Percentiles rank a stretch among this genome's conserved stretches.
phyloP scores from a whole-genome alignment of 2,113 vertebrate species.

The Neopipo cinnamomea region DNA sequence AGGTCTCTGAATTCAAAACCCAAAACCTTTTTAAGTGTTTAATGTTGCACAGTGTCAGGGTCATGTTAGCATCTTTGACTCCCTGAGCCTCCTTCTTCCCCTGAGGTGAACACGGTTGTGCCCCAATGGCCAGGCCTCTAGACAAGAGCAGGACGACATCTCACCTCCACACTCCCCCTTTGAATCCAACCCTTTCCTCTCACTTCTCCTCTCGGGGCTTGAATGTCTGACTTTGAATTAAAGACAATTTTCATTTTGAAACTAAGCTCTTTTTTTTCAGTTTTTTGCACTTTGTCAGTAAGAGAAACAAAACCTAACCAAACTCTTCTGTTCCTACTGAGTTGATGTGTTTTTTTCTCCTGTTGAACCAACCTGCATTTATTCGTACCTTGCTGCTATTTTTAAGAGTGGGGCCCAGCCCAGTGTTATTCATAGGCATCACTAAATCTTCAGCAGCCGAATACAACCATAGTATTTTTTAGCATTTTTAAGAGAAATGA shows the following conservation, averaged over 20 bases:
- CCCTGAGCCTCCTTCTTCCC: neutral
- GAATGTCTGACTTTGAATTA: conserved; percentile 1
- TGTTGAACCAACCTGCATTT: neutral
- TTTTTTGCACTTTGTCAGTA: neutral
- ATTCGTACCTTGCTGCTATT: neutral
- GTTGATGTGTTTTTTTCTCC: neutral
- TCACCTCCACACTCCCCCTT: neutral
- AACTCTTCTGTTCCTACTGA: neutral
- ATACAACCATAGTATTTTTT: neutral
- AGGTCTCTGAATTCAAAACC: conserved; percentile 43
- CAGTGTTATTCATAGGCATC: neutral
- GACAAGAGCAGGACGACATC: neutral
- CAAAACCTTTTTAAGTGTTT: conserved; percentile 44
- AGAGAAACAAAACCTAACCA: neutral
- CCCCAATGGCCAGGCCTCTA: neutral
- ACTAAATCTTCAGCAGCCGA: neutral
- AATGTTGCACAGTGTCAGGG: neutral
- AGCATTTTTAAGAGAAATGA: neutral
- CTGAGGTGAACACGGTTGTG: neutral
- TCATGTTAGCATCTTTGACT: neutral
- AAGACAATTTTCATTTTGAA: conserved; percentile 1
- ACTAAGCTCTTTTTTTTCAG: neutral
- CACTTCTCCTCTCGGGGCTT: neutral
- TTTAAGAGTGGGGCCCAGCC: neutral
- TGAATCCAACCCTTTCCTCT: neutral